phyloP scores from a whole-genome alignment of 1,140 invertebrate species.

The Neuroterus valhalla region DNA sequence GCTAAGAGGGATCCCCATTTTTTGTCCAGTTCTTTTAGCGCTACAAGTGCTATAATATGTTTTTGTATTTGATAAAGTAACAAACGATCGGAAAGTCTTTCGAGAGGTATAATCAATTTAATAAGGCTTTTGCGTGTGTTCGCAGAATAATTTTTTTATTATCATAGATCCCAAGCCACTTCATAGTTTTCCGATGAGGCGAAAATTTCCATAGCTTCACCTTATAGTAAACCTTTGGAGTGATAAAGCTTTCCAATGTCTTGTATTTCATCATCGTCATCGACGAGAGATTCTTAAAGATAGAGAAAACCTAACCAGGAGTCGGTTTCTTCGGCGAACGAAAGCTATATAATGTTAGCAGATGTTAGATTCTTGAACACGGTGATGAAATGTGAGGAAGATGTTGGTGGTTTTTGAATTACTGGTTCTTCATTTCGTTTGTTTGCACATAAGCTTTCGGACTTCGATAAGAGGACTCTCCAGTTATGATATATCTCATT shows the following conservation, averaged over 20 bases:
- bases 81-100: conserved; percentile 33
- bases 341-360: conserved; percentile 53
- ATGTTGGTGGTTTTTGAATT: too few species aligned
- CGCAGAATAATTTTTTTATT: conserved; percentile 56
- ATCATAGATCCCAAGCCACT: conserved; percentile 58
- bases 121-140: conserved; percentile 37
- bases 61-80: conserved; percentile 40
- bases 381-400: not conserved
- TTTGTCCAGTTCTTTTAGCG: too few species aligned
- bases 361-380: conserved; percentile 35
- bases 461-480: not conserved
- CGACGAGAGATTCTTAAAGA: conserved; percentile 52
- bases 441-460: not conserved
- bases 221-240: conserved; percentile 49
- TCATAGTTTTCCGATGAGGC: conserved; percentile 58
- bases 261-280: conserved; percentile 44
- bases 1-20: too few species aligned
- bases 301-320: conserved; percentile 55
- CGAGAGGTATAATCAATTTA: conserved; percentile 34
- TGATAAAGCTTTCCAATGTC: conserved; percentile 57
- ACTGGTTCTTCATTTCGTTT: too few species aligned
- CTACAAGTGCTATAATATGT: conserved; percentile 41
- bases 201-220: conserved; percentile 54
- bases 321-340: conserved; percentile 51
- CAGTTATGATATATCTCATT: not conserved